phyloP scores from a whole-genome alignment of 1,140 invertebrate genomes.

The Eumeta japonica region DNA sequence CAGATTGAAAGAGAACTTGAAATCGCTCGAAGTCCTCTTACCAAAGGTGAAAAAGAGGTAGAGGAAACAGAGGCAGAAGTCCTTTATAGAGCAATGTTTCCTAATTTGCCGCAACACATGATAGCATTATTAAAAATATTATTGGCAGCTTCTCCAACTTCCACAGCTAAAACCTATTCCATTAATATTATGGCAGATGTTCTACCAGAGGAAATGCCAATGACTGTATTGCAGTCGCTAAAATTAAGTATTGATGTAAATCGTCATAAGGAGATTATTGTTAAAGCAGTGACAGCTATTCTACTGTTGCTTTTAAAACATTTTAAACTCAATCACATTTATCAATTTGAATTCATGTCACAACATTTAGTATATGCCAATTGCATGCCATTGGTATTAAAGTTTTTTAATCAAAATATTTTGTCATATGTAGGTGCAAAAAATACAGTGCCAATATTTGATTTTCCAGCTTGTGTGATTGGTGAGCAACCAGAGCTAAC shows the following conservation, averaged over 20 bases:
- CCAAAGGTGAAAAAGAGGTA: slow-evolving; percentile 72
- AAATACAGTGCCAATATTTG: slow-evolving; percentile 90
- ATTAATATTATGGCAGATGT: slow-evolving; percentile 98
- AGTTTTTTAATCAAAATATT: slow-evolving; percentile 99
- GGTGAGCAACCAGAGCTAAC: slow-evolving; percentile 94
- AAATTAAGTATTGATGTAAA: slow-evolving; percentile 97
- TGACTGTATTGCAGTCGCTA: slow-evolving; percentile 95
- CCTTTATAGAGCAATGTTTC: slow-evolving; percentile 88
- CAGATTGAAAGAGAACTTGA: slow-evolving; percentile 84
- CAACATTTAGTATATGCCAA: slow-evolving; percentile 99
- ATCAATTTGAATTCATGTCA: slow-evolving; percentile 99
- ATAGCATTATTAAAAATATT: slow-evolving; percentile 96
- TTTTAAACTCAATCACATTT: slow-evolving; percentile 98
- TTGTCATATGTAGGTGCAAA: slow-evolving; percentile 92
- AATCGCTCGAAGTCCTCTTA: slow-evolving; percentile 74
- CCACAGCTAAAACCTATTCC: slow-evolving; percentile 96
- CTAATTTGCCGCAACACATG: slow-evolving; percentile 94
- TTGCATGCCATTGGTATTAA: slow-evolving; percentile 96
- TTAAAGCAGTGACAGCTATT: slow-evolving; percentile 95
- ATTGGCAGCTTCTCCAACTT: slow-evolving; percentile 94
- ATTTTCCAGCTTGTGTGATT: slow-evolving; percentile 95
- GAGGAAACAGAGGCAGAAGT: slow-evolving; percentile 80
- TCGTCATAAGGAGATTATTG: slow-evolving; percentile 98
- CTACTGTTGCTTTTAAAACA: slow-evolving; percentile 93
- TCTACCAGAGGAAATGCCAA: slow-evolving; percentile 94